Evolutionary conservation across 1,140 invertebrate genomes (phyloP).

Genomic region (Drosophila miranda): DNA sequence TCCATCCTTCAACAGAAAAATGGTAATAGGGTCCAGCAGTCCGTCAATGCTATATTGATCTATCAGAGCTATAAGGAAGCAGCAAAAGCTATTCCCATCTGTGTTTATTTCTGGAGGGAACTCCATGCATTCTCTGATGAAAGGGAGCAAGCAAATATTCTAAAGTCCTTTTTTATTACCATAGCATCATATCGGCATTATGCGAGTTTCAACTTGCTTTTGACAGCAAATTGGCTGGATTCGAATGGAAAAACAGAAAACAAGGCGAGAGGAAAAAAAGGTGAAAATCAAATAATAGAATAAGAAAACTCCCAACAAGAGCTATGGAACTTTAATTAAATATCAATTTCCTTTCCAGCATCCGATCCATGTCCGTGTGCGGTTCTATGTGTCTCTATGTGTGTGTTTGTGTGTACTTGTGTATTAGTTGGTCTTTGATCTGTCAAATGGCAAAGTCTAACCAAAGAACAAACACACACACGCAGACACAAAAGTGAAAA

Average conservation of each 20-base stretch:
- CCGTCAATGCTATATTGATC: no score
- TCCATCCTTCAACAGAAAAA: no score
- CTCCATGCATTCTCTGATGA: no score
- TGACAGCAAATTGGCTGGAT: neutral
- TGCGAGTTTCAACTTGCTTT: conserved; percentile 38
- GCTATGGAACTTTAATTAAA: conserved; percentile 71
- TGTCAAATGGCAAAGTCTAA: conserved; percentile 36
- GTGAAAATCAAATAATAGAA: no score
- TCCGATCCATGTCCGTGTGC: conserved; percentile 24
- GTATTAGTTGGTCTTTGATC: conserved; percentile 60
- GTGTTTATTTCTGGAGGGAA: no score
- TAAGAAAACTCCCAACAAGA: conserved; percentile 8
- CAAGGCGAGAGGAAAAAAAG: no score
- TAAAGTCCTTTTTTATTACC: neutral
- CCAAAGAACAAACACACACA: conserved; percentile 12
- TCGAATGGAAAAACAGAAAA: conserved; percentile 26
- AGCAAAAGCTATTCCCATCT: no score
- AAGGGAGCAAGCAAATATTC: no score
- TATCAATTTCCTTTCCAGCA: conserved; percentile 67
- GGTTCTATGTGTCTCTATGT: conserved; percentile 13
- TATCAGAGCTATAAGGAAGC: no score
- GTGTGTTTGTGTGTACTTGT: conserved; percentile 13
- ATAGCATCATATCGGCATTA: conserved; percentile 3
- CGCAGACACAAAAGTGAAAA: conserved; percentile 44
- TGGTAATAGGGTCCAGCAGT: no score